These are phyloP conservation scores for Bambusicola thoracicus DNA, from an alignment of 2,113 vertebrate genomes.

Conservation along the genomic window DNA sequence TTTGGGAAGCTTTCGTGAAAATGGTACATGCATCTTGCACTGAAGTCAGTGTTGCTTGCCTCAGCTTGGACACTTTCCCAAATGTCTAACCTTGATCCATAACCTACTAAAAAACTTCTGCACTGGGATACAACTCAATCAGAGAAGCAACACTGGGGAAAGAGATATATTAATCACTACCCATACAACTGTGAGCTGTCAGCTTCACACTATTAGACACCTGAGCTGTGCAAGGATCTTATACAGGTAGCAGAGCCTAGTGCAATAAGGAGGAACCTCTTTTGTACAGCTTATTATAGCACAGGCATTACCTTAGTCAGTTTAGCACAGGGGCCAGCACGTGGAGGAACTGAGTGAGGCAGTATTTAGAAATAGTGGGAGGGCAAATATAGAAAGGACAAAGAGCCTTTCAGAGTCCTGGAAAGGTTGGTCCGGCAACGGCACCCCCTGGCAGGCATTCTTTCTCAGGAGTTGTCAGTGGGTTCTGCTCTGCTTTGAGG, in stretches of 20 bases:
- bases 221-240: background rate
- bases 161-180: background rate
- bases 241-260: background rate
- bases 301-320: background rate
- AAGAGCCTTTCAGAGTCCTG: background rate
- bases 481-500: background rate
- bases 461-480: background rate
- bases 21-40: accelerated
- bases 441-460: background rate
- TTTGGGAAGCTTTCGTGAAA: background rate
- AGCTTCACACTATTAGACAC: background rate
- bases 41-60: background rate
- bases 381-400: background rate
- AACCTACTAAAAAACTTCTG: background rate
- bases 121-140: background rate
- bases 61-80: background rate
- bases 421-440: background rate
- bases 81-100: accelerated
- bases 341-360: background rate
- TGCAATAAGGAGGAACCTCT: background rate
- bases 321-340: background rate
- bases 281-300: background rate
- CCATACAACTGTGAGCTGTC: background rate
- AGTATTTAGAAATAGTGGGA: background rate
- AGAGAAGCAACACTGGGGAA: background rate